Evolutionary conservation across 1,140 invertebrate species (phyloP).

Genomic region (Eupeodes corollae): DNA sequence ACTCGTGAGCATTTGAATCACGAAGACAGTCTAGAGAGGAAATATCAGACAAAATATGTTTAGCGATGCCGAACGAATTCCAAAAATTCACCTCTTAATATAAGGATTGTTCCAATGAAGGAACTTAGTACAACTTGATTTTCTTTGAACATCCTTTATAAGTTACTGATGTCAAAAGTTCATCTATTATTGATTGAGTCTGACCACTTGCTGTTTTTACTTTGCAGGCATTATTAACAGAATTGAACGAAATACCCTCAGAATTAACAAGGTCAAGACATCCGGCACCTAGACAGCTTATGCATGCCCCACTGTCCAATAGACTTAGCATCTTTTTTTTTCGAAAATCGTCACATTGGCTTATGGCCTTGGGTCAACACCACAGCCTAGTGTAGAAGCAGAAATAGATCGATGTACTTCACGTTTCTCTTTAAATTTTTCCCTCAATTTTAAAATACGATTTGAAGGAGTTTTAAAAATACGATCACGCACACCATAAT

Average conservation of each 20-base stretch:
- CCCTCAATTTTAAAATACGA: no score
- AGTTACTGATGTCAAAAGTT: background rate
- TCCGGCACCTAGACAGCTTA: no score
- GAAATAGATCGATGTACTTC: no score
- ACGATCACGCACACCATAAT: no score
- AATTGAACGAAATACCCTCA: background rate
- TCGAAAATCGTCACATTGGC: no score
- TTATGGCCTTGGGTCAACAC: no score
- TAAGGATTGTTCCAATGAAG: constrained; percentile 1
- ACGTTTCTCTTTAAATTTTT: no score
- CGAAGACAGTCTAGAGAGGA: background rate
- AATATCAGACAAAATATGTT: background rate
- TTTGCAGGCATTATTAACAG: background rate
- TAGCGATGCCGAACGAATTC: constrained; percentile 9
- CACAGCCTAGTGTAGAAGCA: no score
- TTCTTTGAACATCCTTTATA: background rate
- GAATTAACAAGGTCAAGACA: background rate
- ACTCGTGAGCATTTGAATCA: background rate
- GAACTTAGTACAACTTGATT: constrained; percentile 1
- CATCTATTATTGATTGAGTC: background rate
- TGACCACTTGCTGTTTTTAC: constrained; percentile 2
- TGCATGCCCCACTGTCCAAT: constrained; percentile 1
- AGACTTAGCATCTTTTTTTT: background rate
- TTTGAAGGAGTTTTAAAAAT: no score
- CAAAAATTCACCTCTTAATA: constrained; percentile 6